Evolutionary conservation across 2,888 invertebrate genomes (phyloP), one percentile per base, ranked within the genome.

Genomic region (Beris morrisii): DNA sequence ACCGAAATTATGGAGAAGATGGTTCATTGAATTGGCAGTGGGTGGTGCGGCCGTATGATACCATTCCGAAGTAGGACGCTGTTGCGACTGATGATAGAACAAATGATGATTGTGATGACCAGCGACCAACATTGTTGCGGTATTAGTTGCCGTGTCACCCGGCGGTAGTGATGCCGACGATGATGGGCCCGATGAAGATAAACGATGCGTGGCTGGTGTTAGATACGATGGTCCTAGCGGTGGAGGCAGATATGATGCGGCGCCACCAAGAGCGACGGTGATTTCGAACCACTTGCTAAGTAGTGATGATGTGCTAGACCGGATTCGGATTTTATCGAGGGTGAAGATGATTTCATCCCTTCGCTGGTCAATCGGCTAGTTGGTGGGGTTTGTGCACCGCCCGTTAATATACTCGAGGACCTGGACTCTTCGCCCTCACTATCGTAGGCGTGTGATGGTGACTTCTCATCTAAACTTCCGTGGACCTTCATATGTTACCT

Each of bases 401-500:
- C 79, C 9, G 81, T 81, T 22, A 81, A 75, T 70, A 81, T 77
- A 64, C 89, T 90, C 2, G 90, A 90, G 66, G 91, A 90, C 78
- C 87, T 89, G 70, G 92, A 92, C 78, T 93, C 93, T 78, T 94
- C 94, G 52, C 91, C 92, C 79, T 94, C 95, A 80, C 92, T 93
- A 79, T 93, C 93, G 81, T 92, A 93, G 68, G 77, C 78, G 72
- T 86, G 85, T 57, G 87, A 84, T 53, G 90, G 87, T 30, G 85
- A 85, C 75, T 88, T 88, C 30, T 87, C 89, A 64, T 84, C 84
- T 70, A 84, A 82, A 63, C 87, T 87, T 38, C 90, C 90, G 80
- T 90, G 90, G 71, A 90, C 89, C 86, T 97, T 97, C 95, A 97
- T 97, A 83, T 99, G 98, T 83, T 99, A 99, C 77, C 98, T 86